phyloP scores from a whole-genome alignment of 2,797 vertebrate species.

The Bovichtus diacanthus region DNA sequence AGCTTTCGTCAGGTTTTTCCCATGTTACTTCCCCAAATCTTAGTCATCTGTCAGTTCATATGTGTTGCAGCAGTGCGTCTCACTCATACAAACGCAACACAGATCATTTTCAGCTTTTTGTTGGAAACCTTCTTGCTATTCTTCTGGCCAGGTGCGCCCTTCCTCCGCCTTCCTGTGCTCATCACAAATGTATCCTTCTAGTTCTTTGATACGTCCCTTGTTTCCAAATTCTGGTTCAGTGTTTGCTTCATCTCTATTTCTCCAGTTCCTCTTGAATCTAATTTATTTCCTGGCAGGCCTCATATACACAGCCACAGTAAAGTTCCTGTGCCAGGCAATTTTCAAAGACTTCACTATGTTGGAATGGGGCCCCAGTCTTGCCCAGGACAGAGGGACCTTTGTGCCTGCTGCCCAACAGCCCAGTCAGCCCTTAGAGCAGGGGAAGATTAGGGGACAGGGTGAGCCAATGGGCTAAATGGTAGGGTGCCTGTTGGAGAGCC shows the following conservation, averaged over 20 bases:
- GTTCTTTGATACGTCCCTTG: constrained; percentile 25
- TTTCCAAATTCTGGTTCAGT: constrained; percentile 37
- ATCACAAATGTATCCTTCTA: not conserved
- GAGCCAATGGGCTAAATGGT: constrained; percentile 73
- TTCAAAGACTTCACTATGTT: constrained; percentile 84
- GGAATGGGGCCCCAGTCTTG: constrained; percentile 72
- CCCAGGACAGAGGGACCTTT: constrained; percentile 83
- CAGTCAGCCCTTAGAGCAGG: constrained; percentile 64
- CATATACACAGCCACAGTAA: constrained; percentile 54
- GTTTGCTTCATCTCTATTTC: constrained; percentile 40
- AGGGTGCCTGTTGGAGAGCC: constrained; percentile 75
- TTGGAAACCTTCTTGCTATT: not conserved
- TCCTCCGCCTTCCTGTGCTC: constrained; percentile 8
- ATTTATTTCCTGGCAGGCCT: constrained; percentile 71
- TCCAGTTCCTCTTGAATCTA: constrained; percentile 52
- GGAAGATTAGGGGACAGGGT: constrained; percentile 71
- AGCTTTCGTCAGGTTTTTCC: constrained; percentile 2
- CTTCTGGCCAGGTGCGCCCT: not conserved
- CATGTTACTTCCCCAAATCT: constrained; percentile 23
- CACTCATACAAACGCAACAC: not conserved
- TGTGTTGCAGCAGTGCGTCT: constrained; percentile 21
- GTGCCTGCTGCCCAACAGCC: constrained; percentile 74
- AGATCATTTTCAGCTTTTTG: constrained; percentile 4
- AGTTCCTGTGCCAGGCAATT: constrained; percentile 72
- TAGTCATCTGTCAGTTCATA: constrained; percentile 24